These are phyloP conservation scores for Lophura swinhoii DNA, from an alignment of 2,797 vertebrate genomes.

Conservation along the genomic window DNA sequence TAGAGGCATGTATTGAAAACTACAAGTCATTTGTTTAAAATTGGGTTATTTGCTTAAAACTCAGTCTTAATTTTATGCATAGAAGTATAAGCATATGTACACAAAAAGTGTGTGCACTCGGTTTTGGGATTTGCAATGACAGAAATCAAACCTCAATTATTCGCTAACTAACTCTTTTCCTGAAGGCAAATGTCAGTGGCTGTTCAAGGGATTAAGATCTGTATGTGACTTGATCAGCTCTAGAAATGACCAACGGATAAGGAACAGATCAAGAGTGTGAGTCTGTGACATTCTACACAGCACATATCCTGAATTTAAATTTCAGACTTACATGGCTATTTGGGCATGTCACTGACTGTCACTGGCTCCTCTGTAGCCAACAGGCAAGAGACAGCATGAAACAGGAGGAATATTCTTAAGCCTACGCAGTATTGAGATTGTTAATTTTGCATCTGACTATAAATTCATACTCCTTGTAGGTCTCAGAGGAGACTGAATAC, in stretches of 20 bases:
- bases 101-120: neutral
- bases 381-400: neutral
- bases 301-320: neutral
- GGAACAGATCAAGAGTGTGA: neutral
- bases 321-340: neutral
- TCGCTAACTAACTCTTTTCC: neutral
- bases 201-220: neutral
- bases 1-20: neutral
- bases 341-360: neutral
- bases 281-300: neutral
- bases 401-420: neutral
- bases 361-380: neutral
- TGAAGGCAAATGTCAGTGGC: neutral
- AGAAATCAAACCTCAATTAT: neutral
- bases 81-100: neutral
- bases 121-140: neutral
- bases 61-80: neutral
- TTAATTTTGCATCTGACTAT: neutral
- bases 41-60: neutral
- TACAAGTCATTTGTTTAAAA: neutral
- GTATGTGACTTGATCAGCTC: neutral
- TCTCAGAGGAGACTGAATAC: neutral
- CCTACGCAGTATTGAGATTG: neutral
- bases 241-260: neutral
- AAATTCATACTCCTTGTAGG: neutral